phyloP scores from a whole-genome alignment of 2,797 vertebrate species.

The Pempheris klunzingeri region DNA sequence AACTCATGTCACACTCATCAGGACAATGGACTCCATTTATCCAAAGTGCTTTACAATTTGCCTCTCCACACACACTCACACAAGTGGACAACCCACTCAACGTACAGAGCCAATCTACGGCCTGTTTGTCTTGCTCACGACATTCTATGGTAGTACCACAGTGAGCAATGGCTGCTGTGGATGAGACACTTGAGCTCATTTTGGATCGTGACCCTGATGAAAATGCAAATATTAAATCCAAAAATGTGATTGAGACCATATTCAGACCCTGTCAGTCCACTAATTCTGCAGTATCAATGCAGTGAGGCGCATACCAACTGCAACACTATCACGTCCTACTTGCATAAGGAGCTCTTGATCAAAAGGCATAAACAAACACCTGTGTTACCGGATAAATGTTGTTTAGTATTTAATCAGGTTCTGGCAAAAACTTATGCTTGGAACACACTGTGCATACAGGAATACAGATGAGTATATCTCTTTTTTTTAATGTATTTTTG shows the following conservation, averaged over 20 bases:
- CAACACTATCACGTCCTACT: background rate
- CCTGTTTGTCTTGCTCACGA: constrained; percentile 11
- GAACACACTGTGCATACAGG: background rate
- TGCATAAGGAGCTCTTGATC: background rate
- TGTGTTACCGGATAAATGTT: background rate
- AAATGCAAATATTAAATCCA: constrained; percentile 7
- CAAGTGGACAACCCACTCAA: background rate
- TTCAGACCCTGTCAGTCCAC: background rate
- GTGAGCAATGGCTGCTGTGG: background rate
- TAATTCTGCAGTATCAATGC: background rate
- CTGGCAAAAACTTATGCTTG: background rate
- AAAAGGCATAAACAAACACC: background rate
- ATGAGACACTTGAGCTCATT: constrained; percentile 11
- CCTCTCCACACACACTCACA: background rate
- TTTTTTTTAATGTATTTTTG: too few relatives aligned
- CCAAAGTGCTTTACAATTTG: background rate
- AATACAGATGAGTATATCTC: background rate
- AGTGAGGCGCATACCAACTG: background rate
- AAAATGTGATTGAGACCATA: constrained; percentile 5
- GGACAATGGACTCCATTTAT: background rate
- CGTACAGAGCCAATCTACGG: background rate
- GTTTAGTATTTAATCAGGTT: background rate
- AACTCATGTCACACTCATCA: background rate
- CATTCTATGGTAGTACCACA: background rate
- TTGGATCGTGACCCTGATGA: constrained; percentile 3